phyloP scores from a whole-genome alignment of 2,888 invertebrate genomes.

The Ditylenchus weischeri region DNA sequence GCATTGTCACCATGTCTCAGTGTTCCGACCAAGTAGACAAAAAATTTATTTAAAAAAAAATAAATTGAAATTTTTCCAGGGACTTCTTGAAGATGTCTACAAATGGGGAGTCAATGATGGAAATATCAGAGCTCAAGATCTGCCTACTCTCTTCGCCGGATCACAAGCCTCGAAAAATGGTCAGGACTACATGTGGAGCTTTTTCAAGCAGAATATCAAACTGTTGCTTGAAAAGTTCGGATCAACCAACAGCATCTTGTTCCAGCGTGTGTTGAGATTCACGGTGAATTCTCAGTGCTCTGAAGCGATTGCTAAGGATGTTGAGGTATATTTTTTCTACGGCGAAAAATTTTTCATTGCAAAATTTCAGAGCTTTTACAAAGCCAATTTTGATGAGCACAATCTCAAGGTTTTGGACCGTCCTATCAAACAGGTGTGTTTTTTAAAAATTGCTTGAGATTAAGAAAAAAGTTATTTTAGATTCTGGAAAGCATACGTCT shows the following conservation, averaged over 20 bases:
- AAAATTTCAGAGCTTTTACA: slow-evolving; percentile 25
- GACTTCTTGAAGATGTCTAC: slow-evolving; percentile 39
- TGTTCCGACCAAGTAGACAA: slow-evolving; percentile 13
- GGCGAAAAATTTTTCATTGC: slow-evolving; percentile 2
- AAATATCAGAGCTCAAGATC: slow-evolving; percentile 53
- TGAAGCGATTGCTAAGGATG: slow-evolving; percentile 34
- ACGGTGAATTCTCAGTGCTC: slow-evolving; percentile 30
- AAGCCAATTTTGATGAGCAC: slow-evolving; percentile 33
- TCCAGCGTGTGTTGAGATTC: slow-evolving; percentile 41
- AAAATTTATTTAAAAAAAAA: too few species aligned
- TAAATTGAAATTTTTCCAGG: not conserved
- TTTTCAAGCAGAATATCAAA: slow-evolving; percentile 48
- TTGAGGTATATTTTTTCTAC: slow-evolving; percentile 29
- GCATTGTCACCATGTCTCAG: slow-evolving; percentile 31
- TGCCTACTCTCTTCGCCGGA: slow-evolving; percentile 31
- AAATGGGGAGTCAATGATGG: slow-evolving; percentile 47
- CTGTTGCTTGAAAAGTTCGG: slow-evolving; percentile 46
- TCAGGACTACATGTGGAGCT: slow-evolving; percentile 47
- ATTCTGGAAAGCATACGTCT: not conserved
- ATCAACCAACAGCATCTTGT: slow-evolving; percentile 46
- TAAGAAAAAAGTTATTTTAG: too few species aligned
- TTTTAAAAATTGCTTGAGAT: too few species aligned
- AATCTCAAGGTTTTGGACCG: slow-evolving; percentile 42
- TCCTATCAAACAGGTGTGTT: slow-evolving; percentile 45
- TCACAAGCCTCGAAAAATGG: slow-evolving; percentile 31